Conservation (phyloP, 2,888 invertebrate species). For the Pristionchus mayeri region DNA sequence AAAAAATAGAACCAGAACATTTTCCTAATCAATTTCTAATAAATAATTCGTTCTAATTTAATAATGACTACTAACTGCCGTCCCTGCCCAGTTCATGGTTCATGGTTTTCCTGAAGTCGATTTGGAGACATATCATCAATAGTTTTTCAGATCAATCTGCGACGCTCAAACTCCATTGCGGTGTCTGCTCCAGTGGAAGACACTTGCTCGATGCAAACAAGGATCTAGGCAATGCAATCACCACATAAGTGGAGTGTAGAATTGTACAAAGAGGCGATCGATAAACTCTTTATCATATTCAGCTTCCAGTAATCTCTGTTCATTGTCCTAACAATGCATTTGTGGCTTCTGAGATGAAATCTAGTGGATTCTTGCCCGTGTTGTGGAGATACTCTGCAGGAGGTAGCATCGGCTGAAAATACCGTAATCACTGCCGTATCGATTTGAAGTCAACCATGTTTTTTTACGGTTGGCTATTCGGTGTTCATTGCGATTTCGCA, state of each 20-base stretch:
- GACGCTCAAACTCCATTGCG: too few species aligned
- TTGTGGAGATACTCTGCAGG: slow-evolving; percentile 42
- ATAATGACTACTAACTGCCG: neutral
- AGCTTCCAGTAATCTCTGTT: neutral
- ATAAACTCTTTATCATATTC: neutral
- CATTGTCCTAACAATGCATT: slow-evolving; percentile 53
- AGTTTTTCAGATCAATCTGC: too few species aligned
- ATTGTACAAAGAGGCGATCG: too few species aligned
- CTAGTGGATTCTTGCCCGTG: slow-evolving; percentile 51
- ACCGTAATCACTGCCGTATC: neutral
- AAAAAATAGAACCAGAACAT: too few species aligned
- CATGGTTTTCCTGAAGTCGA: slow-evolving; percentile 12
- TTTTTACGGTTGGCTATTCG: neutral
- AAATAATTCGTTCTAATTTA: too few species aligned
- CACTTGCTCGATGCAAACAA: too few species aligned
- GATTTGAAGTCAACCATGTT: neutral
- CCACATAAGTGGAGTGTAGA: too few species aligned
- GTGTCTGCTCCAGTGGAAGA: too few species aligned
- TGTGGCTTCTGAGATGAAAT: slow-evolving; percentile 58
- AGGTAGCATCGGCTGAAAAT: slow-evolving; percentile 25
- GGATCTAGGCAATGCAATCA: too few species aligned
- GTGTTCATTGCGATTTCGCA: neutral
- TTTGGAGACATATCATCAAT: too few species aligned
- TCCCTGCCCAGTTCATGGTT: neutral
- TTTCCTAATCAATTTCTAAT: too few species aligned